phyloP scores from a whole-genome alignment of 2,888 invertebrate genomes.

The Argyresthia goedartella region DNA sequence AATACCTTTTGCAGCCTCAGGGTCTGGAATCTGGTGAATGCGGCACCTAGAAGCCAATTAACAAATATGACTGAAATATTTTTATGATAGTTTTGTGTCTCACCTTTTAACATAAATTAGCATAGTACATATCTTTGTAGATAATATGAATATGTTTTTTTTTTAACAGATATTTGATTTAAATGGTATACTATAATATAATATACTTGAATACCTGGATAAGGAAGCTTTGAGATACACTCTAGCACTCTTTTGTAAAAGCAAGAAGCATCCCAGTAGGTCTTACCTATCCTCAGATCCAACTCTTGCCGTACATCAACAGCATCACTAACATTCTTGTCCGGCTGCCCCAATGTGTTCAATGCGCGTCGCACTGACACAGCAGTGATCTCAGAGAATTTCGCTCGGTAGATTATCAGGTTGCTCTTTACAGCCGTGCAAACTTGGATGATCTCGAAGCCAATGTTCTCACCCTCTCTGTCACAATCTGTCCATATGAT shows the following conservation, averaged over 20 bases:
- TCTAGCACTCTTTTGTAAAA: no score
- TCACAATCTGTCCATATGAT: conserved; percentile 99
- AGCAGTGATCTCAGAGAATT: conserved; percentile 97
- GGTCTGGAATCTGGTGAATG: conserved; percentile 98
- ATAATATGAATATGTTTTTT: no score
- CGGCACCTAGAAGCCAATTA: conserved; percentile 77
- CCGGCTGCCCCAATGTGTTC: conserved; percentile 81
- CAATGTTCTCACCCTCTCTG: conserved; percentile 99
- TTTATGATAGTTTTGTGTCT: background rate
- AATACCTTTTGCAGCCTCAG: conserved; percentile 86
- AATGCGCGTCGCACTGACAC: conserved; percentile 86
- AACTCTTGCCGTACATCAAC: conserved; percentile 94
- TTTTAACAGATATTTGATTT: no score
- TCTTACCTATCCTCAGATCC: conserved; percentile 89
- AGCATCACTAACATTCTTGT: conserved; percentile 87
- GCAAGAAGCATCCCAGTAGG: background rate
- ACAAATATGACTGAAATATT: background rate
- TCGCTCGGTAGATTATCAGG: conserved; percentile 80
- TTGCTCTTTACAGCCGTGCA: conserved; percentile 85
- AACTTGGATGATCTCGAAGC: conserved; percentile 94
- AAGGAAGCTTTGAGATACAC: no score
- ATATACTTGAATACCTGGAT: no score
- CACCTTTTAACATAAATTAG: no score
- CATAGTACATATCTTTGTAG: no score
- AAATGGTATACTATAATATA: background rate